phyloP scores from a whole-genome alignment of 2,797 vertebrate genomes.

The Apodemus agrarius region DNA sequence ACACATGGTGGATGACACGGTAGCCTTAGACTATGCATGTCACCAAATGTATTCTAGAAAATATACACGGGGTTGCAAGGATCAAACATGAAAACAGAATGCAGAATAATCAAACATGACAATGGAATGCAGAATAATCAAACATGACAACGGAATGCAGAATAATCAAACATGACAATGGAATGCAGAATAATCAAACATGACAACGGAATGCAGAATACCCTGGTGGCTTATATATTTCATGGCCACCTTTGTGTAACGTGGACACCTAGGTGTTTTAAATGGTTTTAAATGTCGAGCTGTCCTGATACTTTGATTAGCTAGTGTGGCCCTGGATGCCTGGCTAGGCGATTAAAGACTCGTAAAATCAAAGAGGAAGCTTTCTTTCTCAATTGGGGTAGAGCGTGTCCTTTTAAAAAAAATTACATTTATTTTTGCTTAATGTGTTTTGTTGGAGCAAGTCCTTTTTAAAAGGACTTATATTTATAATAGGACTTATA shows the following conservation, averaged over 20 bases:
- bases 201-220: background rate
- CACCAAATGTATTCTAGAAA: background rate
- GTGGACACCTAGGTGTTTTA: background rate
- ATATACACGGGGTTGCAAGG: background rate
- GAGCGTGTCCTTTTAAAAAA: background rate
- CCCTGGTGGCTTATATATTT: background rate
- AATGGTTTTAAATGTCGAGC: background rate
- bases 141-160: background rate
- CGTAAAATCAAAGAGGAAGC: background rate
- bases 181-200: background rate
- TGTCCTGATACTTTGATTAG: background rate
- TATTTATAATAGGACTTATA: too few relatives aligned
- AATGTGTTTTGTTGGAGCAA: too few relatives aligned
- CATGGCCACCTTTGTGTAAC: background rate
- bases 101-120: background rate
- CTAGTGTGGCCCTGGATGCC: background rate
- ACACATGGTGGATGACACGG: background rate
- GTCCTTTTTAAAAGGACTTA: too few relatives aligned
- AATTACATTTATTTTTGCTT: too few relatives aligned
- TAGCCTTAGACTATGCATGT: background rate
- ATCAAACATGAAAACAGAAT: background rate
- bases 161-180: background rate
- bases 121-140: background rate
- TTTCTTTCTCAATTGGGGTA: background rate
- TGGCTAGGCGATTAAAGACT: background rate